Evolutionary conservation across 1,140 invertebrate species (phyloP), one percentile per base, ranked within the genome.

Genomic region (Polypedilum vanderplanki): DNA sequence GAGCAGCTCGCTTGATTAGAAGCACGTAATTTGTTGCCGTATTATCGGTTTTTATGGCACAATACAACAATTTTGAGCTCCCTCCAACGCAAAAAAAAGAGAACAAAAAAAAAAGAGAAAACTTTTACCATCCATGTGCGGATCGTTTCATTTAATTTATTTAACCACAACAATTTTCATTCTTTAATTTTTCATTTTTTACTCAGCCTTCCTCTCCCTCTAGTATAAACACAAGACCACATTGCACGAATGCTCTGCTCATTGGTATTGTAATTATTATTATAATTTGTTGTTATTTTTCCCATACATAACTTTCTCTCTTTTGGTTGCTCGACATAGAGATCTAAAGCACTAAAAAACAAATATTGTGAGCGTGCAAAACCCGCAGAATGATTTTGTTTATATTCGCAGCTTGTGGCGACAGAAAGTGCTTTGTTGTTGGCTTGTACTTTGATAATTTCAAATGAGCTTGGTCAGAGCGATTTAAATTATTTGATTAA

Each of bases 11-110:
- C 17, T 70, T 70, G 65, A 70, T 18, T 57, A 70, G 20, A 70
- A 70, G 17, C 65, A 70, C 65, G 65, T 70, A 70, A 70, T 70
- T 70, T 70, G 65, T 70, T 18, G 65, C 18, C 65, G 20, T 22
- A 70, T 70, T 70, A 70, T 70, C 65, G 65, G 46, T 57, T 57
- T 46, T 57, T 57, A 57, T 57, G 46, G 46, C n/a, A 57, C 46
- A 15, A 57, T 57, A 57, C 46, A 57, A 57, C 46, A 57, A 57
- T n/a, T 57, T 57, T 57, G 12, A 4, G 7, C 46, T 57, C 12
- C 10, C 46, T 57, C n/a, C 46, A 12, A 57, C 46, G n/a, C 46
- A 57, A 4, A 57, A 3, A 57, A 15, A 8, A 57, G 46, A n/a
- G 12, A 57, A n/a, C 46, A 57, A 57, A 57, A 46, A 57, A 15